Conservation (phyloP, 2,797 vertebrate genomes). For the Liasis olivaceus region DNA sequence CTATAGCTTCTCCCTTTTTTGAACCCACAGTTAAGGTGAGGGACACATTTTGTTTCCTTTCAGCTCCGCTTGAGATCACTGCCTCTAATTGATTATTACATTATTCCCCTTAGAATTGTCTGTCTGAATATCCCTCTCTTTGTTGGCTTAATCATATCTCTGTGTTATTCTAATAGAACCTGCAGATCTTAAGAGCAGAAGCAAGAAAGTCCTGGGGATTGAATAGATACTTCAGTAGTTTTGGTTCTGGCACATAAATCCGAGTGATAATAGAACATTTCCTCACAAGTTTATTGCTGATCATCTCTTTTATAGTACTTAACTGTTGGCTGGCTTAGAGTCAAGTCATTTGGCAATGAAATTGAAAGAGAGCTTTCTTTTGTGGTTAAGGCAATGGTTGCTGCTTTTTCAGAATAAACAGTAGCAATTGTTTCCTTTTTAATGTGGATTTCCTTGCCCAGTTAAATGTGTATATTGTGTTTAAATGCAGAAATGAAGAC, state of each 20-base stretch:
- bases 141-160: background rate
- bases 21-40: background rate
- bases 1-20: background rate
- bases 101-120: background rate
- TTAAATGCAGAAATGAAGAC: slow-evolving; percentile 64
- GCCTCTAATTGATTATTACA: background rate
- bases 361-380: background rate
- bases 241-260: background rate
- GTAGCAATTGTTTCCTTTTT: background rate
- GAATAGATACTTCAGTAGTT: background rate
- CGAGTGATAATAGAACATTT: background rate
- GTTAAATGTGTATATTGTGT: background rate
- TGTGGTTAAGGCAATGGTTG: background rate
- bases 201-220: background rate
- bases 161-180: background rate
- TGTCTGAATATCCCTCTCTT: no score
- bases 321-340: background rate
- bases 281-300: background rate
- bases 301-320: background rate
- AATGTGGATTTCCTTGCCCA: background rate
- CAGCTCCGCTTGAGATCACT: background rate
- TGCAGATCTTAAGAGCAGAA: no score
- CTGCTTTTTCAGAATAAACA: background rate
- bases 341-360: background rate
- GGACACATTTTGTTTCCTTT: background rate